Conservation (phyloP, 2,797 vertebrate genomes). For the Halcyon chelicuti region DNA sequence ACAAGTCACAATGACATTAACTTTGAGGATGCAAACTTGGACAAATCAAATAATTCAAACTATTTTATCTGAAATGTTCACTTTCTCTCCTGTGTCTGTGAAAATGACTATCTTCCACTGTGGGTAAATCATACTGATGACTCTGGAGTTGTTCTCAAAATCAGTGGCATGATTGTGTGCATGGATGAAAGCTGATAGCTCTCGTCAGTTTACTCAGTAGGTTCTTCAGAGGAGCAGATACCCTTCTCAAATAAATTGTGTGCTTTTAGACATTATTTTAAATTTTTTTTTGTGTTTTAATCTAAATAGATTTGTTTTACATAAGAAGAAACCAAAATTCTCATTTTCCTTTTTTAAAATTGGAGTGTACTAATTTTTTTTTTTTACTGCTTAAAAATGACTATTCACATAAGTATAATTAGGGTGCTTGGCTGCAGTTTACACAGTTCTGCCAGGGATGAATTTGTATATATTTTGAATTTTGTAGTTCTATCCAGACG, state of each 20-base stretch:
- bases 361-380: rapidly evolving
- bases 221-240: not conserved
- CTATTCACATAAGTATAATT: not conserved
- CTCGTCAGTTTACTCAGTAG: not conserved
- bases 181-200: not conserved
- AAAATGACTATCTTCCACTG: not conserved
- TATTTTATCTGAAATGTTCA: not conserved
- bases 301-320: not conserved
- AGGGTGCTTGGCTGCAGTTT: not conserved
- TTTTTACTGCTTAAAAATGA: not conserved
- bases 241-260: not conserved
- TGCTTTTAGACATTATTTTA: not conserved
- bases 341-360: not conserved
- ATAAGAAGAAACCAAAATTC: not conserved
- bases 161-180: not conserved
- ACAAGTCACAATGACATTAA: not conserved
- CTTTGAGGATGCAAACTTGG: not conserved
- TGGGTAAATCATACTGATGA: not conserved
- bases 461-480: not conserved
- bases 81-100: not conserved
- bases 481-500: not conserved
- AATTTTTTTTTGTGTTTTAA: not conserved
- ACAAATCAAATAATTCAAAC: not conserved
- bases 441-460: not conserved
- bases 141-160: not conserved